Evolutionary conservation across 2,113 vertebrate genomes (phyloP), one percentile per base, ranked within the genome.

Genomic region (Gracilinanus agilis): DNA sequence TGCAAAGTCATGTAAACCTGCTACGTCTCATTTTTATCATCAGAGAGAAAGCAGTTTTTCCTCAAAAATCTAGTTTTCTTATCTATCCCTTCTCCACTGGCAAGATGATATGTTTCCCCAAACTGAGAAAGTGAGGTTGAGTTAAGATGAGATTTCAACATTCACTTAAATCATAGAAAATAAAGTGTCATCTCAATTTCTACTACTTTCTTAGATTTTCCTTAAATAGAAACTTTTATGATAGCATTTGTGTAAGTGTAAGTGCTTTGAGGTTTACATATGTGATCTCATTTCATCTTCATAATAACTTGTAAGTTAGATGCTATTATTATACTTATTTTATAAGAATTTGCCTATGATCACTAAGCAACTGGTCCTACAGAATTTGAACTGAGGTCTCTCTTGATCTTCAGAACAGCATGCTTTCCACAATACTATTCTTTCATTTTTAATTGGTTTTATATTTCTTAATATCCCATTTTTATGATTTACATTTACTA

Each of bases 41-140:
- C 44, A 49, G 88, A 53, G 9, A 89, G 88, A 95, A 90, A 91
- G 88, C 6, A 93, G 2, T 91, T 96, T 9, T 92, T 21, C 90
- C 24, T 91, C 91, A 89, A 53, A 67, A 90, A 27, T 58, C 2
- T 90, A 3, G 29, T 12, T 67, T 67, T n/a, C 29, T 67, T 67
- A 67, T 67, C 61, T 61, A 12, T 34, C 16, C 11, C 58, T 75
- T 75, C 29, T n/a, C 34, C 67, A 83, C 16, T 83, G 34, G 40
- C 67, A 83, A 16, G 40, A 29, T 75, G 34, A 40, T 83, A 7
- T 83, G 9, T 29, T 83, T 75, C 94, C 40, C 24, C 44, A 23
- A 27, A 16, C 19, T 40, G 67, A 83, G 34, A 53, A 94, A 92
- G 34, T 88, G 29, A 90, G 92, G 44, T 88, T 61, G 25, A 89